Evolutionary conservation across 2,113 vertebrate genomes (phyloP).

Genomic region (Alethe diademata): DNA sequence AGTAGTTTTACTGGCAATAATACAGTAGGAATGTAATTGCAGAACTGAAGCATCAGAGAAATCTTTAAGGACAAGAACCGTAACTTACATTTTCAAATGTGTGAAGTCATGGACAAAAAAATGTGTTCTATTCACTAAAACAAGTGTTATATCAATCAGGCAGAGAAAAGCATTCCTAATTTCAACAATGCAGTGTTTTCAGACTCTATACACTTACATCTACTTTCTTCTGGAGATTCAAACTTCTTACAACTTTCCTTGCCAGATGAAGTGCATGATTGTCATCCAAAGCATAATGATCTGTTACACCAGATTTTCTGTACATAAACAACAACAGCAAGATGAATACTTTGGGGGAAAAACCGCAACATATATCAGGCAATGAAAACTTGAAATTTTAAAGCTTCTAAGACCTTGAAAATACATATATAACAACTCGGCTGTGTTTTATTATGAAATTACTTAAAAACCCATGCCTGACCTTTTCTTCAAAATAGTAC

Average conservation of each 20-base stretch:
- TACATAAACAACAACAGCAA: not conserved
- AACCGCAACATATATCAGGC: not conserved
- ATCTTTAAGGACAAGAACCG: not conserved
- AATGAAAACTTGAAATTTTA: not conserved
- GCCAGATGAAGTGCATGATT: conserved; percentile 92
- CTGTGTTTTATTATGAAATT: not conserved
- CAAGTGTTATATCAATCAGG: not conserved
- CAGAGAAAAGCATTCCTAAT: not conserved
- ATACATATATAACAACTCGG: not conserved
- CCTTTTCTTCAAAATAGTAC: not conserved
- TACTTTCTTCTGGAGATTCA: conserved; percentile 91
- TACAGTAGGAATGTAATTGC: not conserved
- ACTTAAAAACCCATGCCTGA: not conserved
- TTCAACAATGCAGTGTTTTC: not conserved
- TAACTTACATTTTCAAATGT: not conserved
- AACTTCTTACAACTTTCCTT: conserved; percentile 85
- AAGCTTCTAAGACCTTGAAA: not conserved
- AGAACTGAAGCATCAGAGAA: not conserved
- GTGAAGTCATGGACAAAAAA: not conserved
- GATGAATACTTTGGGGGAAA: not conserved
- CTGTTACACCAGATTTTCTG: conserved; percentile 95
- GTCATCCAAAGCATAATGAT: conserved; percentile 94
- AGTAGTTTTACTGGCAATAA: not conserved
- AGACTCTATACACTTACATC: conserved; percentile 76
- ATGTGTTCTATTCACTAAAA: not conserved